phyloP scores from a whole-genome alignment of 2,797 vertebrate genomes.

The Acestrorhynchus altus region DNA sequence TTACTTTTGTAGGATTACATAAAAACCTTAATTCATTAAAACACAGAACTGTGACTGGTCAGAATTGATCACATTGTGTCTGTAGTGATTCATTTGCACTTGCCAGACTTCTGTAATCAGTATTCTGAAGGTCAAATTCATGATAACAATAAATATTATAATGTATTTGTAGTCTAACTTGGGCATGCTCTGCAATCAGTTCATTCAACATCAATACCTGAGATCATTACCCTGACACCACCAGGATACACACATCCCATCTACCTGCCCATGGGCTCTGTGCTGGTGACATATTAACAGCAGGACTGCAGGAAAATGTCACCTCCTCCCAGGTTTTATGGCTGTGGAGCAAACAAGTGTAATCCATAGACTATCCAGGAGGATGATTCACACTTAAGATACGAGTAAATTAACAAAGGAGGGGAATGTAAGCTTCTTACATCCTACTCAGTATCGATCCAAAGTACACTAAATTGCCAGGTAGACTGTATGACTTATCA shows the following conservation, averaged over 20 bases:
- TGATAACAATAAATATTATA: neutral
- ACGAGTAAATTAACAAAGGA: slow-evolving; percentile 21
- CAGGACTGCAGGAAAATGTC: slow-evolving; percentile 13
- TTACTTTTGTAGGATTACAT: neutral
- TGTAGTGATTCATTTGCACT: too few relatives aligned
- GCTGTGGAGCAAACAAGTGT: slow-evolving; percentile 16
- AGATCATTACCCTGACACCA: neutral
- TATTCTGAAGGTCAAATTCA: neutral
- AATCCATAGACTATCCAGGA: neutral
- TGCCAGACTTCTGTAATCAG: too few relatives aligned
- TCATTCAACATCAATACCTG: neutral
- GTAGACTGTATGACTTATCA: neutral
- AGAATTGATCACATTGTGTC: too few relatives aligned
- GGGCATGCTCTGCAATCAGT: neutral
- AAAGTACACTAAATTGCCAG: slow-evolving; percentile 13
- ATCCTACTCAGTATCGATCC: neutral
- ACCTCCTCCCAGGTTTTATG: slow-evolving; percentile 32
- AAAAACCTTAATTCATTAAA: neutral
- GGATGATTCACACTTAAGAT: neutral
- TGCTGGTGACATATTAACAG: slow-evolving; percentile 43
- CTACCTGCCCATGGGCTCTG: neutral
- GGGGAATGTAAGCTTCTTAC: slow-evolving; percentile 1
- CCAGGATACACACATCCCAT: slow-evolving; percentile 9
- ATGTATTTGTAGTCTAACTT: neutral
- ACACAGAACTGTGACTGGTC: too few relatives aligned